Base-by-base conservation (phyloP, 2,113 vertebrate species). In the Laticauda colubrina region DNA sequence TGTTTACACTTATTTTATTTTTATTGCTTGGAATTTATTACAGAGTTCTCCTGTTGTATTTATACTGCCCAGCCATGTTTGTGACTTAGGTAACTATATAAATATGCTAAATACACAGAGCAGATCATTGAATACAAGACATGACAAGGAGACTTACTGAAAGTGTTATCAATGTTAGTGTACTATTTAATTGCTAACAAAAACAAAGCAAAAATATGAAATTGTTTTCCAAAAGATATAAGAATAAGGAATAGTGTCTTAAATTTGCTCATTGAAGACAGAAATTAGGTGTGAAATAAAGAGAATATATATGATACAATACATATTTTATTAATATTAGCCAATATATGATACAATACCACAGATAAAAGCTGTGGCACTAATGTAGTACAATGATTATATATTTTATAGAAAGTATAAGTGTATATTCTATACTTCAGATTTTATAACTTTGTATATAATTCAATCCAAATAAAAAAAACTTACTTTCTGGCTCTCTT, bases 401-500 rank as follows among this genome's bases (percentile, higher is more conserved):
- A 29, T 39, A 92, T 1, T 92, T 29, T 11, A 18, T 14, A 45
- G 0, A 0, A 53, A 15, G 6, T 81, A 81, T 6, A 39, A 88
- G 43, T 53, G 75, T 10, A 56, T 20, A 20, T 23, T 39, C 81
- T 57, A 9, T 14, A 89, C 21, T 39, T 64, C 53, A 75, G 59
- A 56, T 1, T 86, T 94, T 6, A 48, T 11, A 92, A 4, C 88
- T 43, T 23, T 91, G 4, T 92, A 85, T 75, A 87, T 21, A 90
- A 14, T 87, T 87, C 45, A n/a, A 56, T 92, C 9, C 54, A 56
- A 91, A 81, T 93, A 21, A 43, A 93, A 75, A 93, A 45, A 95
- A 20, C 95, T 98, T 97, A 98, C 98, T 0, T 94, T 98, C 96
- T 91, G 97, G 97, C 87, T 7, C 94, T 95, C 87, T 96, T 3